Evolutionary conservation across 2,888 invertebrate genomes (phyloP).

Genomic region (Eupeodes latifasciatus): DNA sequence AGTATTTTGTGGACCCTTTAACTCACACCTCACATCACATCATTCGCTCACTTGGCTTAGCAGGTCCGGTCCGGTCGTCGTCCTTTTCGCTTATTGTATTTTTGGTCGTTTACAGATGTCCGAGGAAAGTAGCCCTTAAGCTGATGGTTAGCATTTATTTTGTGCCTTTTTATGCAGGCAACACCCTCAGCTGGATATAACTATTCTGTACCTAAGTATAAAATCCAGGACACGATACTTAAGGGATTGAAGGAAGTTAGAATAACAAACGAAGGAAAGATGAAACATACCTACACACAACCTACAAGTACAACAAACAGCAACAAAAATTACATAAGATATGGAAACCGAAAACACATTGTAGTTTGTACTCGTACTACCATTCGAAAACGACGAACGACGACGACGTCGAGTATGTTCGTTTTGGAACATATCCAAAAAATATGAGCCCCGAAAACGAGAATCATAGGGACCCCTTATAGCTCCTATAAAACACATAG

Average conservation of each 20-base stretch:
- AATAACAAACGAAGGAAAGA: slow-evolving; percentile 22
- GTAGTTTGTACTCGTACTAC: slow-evolving; percentile 23
- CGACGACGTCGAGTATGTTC: slow-evolving; percentile 41
- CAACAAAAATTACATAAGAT: background rate
- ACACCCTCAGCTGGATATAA: slow-evolving; percentile 39
- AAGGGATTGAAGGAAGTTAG: slow-evolving; percentile 27
- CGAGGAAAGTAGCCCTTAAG: slow-evolving; percentile 69
- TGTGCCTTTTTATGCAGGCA: slow-evolving; percentile 44
- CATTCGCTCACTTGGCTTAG: slow-evolving; percentile 36
- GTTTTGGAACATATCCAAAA: slow-evolving; percentile 71
- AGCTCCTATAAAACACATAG: background rate
- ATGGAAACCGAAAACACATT: slow-evolving; percentile 64
- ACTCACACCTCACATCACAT: too few relatives aligned
- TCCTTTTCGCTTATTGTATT: slow-evolving; percentile 24
- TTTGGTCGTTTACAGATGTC: slow-evolving; percentile 69
- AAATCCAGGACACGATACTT: slow-evolving; percentile 69
- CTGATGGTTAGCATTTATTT: slow-evolving; percentile 65
- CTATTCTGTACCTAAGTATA: slow-evolving; percentile 14
- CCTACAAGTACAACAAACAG: background rate
- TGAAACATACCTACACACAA: background rate
- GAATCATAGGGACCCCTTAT: slow-evolving; percentile 1
- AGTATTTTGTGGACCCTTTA: slow-evolving; percentile 13
- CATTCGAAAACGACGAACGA: background rate
- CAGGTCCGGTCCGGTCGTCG: slow-evolving; percentile 18
- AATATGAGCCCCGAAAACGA: slow-evolving; percentile 3